Conservation (phyloP, 2,113 vertebrate genomes). For the Riparia riparia region DNA sequence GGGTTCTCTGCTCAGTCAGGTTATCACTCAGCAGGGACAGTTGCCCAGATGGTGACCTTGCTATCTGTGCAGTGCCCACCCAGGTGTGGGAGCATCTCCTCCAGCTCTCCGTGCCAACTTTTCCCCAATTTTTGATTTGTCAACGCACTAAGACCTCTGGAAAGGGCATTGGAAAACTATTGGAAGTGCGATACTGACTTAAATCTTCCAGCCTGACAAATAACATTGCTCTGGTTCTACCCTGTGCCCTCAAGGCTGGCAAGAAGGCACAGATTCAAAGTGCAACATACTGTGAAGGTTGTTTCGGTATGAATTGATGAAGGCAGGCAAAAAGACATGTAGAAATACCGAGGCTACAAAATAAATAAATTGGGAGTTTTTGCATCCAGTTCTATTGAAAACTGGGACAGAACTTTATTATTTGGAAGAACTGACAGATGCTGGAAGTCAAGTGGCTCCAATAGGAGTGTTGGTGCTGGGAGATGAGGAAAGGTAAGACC, state of each 20-base stretch:
- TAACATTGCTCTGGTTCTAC: not conserved
- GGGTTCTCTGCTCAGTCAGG: accelerated
- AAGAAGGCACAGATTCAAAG: not conserved
- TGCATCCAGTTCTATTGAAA: not conserved
- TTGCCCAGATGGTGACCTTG: not conserved
- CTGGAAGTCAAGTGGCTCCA: not conserved
- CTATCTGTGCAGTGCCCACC: not conserved
- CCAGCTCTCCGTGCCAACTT: not conserved
- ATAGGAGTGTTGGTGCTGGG: not conserved
- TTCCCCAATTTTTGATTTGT: not conserved
- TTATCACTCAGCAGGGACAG: not conserved
- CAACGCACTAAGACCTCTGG: not conserved
- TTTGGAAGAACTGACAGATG: not conserved
- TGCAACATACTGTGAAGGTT: not conserved
- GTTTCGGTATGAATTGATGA: not conserved
- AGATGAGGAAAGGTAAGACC: not conserved
- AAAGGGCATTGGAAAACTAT: not conserved
- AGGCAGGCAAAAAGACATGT: not conserved
- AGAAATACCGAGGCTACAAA: not conserved
- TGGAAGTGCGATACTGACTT: not conserved
- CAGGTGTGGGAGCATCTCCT: not conserved
- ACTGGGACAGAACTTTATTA: not conserved
- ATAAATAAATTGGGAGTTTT: not conserved
- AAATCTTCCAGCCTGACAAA: not conserved
- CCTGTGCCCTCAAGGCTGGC: not conserved